Conservation (phyloP, 2,113 vertebrate genomes). For the Oreocharis arfaki region DNA sequence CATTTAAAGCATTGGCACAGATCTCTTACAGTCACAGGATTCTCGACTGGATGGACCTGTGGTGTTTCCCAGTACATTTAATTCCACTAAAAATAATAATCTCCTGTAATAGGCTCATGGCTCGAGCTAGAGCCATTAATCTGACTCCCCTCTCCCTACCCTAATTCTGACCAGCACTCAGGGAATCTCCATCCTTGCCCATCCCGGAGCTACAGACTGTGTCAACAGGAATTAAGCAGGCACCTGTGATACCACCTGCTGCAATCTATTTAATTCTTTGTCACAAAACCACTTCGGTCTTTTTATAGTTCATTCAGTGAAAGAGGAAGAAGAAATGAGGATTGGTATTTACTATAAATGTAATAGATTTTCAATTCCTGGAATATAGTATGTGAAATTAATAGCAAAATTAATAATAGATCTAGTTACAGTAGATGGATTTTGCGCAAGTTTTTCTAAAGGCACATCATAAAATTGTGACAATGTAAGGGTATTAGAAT, state of each 20-base stretch:
- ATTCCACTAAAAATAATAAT: slow-evolving; percentile 62
- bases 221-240: slow-evolving; percentile 42
- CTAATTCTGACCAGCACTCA: slow-evolving; percentile 31
- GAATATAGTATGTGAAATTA: neutral
- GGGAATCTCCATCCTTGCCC: slow-evolving; percentile 5
- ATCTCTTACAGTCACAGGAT: neutral
- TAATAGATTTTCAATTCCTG: neutral
- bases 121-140: slow-evolving; percentile 37
- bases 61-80: slow-evolving; percentile 4
- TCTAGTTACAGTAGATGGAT: neutral
- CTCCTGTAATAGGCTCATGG: slow-evolving; percentile 34
- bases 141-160: slow-evolving; percentile 14
- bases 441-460: neutral
- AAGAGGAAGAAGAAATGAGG: neutral
- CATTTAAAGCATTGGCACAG: neutral
- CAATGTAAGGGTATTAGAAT: neutral
- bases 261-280: slow-evolving; percentile 48
- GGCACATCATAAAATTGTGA: neutral
- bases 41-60: neutral
- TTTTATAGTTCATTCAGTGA: slow-evolving; percentile 27
- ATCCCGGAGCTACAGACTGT: neutral
- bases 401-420: neutral
- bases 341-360: neutral
- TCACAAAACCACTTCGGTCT: slow-evolving; percentile 28
- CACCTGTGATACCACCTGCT: slow-evolving; percentile 28